Percentiles rank a stretch among this genome's conserved stretches.
Conservation (phyloP, 2,113 vertebrate species). For the Vulpes vulpes region DNA sequence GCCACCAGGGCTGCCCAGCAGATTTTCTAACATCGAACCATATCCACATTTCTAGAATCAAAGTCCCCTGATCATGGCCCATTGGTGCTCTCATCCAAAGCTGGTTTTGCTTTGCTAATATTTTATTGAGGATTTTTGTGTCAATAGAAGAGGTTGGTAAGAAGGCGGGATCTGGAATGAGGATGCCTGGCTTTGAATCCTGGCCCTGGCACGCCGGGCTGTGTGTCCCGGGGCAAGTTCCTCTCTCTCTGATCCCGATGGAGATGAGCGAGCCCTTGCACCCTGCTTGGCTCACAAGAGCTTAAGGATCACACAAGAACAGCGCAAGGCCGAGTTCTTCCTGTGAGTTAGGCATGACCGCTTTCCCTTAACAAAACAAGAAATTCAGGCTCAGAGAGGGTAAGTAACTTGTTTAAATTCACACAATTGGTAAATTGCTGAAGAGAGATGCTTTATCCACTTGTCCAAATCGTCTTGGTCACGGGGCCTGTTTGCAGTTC, state of each 20-base stretch:
- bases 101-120: not conserved
- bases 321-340: not conserved
- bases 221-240: not conserved
- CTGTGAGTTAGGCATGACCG: not conserved
- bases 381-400: not conserved
- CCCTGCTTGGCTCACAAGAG: not conserved
- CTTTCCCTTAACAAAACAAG: not conserved
- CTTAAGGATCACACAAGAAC: not conserved
- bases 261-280: not conserved
- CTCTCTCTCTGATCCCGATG: not conserved
- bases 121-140: constrained; percentile 27
- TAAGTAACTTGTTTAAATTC: not conserved
- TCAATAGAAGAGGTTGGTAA: not conserved
- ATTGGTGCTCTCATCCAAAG: not conserved
- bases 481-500: not conserved
- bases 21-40: not conserved
- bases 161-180: not conserved
- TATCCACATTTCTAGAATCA: not conserved
- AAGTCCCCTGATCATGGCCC: not conserved
- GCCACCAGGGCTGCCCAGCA: too few species aligned
- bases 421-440: not conserved
- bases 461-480: not conserved
- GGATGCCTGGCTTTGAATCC: not conserved
- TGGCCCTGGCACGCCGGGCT: not conserved
- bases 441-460: fast-evolving